phyloP scores from a whole-genome alignment of 2,888 invertebrate genomes.

The Molorchus minor region DNA sequence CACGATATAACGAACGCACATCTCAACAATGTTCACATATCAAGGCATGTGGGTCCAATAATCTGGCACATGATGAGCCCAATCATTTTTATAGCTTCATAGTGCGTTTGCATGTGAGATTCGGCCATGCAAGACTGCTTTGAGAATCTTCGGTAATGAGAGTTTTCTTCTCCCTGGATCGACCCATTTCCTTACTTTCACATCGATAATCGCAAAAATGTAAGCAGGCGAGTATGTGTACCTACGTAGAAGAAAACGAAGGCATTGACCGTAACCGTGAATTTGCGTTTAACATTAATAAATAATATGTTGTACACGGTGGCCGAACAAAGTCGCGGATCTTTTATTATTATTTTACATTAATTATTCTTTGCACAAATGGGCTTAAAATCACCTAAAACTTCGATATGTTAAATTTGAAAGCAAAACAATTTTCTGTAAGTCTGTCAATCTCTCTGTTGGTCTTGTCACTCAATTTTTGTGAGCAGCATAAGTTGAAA shows the following conservation, averaged over 20 bases:
- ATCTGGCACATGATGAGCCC: conserved; percentile 15
- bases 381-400: too few relatives aligned
- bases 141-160: conserved; percentile 4
- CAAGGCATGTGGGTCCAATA: conserved; percentile 24
- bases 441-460: too few relatives aligned
- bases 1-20: conserved; percentile 30
- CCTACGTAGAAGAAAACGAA: neutral
- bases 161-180: conserved; percentile 34
- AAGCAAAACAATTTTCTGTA: too few relatives aligned
- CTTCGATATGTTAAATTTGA: too few relatives aligned
- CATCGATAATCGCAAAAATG: conserved; percentile 27
- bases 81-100: conserved; percentile 40
- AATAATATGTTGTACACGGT: too few relatives aligned
- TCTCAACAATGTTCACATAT: conserved; percentile 11
- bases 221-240: conserved; percentile 15
- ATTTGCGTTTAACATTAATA: too few relatives aligned
- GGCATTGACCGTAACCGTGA: neutral
- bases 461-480: too few relatives aligned
- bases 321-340: too few relatives aligned
- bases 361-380: too few relatives aligned
- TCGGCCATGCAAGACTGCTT: conserved; percentile 33
- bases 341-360: too few relatives aligned
- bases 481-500: too few relatives aligned
- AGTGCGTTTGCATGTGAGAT: conserved; percentile 35
- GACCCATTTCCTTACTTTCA: conserved; percentile 38